These are phyloP conservation scores for Parambassis ranga DNA, from an alignment of 2,797 vertebrate genomes.

Conservation along the genomic window DNA sequence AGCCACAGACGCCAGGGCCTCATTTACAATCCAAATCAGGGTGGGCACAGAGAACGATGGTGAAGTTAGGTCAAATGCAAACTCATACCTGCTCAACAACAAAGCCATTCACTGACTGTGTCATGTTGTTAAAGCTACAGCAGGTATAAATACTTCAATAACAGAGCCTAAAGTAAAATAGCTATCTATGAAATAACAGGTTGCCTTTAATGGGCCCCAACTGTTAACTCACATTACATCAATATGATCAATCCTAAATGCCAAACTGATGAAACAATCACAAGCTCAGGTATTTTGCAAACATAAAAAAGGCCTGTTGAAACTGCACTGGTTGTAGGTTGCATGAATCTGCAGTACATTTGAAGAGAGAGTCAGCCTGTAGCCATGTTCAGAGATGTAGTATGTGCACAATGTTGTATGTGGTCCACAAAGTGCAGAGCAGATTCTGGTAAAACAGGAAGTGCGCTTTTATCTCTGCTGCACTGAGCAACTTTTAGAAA, in stretches of 20 bases:
- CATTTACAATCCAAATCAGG: conserved; percentile 84
- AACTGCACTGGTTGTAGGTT: conserved; percentile 4
- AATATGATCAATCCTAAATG: conserved; percentile 44
- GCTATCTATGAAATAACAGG: conserved; percentile 6
- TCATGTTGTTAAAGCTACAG: conserved; percentile 22
- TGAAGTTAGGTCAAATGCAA: conserved; percentile 64
- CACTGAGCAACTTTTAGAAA: conserved; percentile 58
- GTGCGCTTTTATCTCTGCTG: conserved; percentile 66
- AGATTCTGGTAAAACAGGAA: conserved; percentile 77
- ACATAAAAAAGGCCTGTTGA: conserved; percentile 20
- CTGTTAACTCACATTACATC: conserved; percentile 29
- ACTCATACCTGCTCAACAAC: conserved; percentile 56
- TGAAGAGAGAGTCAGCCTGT: conserved; percentile 13
- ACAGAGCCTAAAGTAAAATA: background rate
- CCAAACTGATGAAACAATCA: conserved; percentile 40
- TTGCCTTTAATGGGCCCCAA: conserved; percentile 12
- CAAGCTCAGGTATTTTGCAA: conserved; percentile 19
- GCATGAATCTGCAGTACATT: no score
- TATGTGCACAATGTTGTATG: conserved; percentile 38
- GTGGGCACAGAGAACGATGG: conserved; percentile 50
- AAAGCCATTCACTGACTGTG: conserved; percentile 36
- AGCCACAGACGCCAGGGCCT: conserved; percentile 44
- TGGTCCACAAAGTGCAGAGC: conserved; percentile 51
- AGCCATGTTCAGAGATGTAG: conserved; percentile 18
- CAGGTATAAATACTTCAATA: background rate